Conservation (phyloP, 2,113 vertebrate genomes). For the Lates calcarifer region DNA sequence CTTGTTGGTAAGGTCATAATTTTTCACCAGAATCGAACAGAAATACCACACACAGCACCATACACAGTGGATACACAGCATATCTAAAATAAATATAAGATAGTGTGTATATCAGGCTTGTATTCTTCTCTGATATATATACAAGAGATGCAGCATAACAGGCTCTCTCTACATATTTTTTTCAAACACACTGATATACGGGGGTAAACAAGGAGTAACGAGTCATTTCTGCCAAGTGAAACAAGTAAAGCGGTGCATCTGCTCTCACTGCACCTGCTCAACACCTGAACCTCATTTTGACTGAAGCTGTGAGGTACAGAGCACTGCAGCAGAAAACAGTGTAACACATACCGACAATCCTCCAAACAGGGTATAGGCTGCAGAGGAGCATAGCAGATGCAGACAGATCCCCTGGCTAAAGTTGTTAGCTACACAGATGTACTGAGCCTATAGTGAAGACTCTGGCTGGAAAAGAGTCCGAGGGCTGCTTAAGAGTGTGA, state of each 20-base stretch:
- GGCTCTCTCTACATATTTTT: slow-evolving; percentile 11
- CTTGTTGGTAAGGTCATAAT: neutral
- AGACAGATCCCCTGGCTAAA: slow-evolving; percentile 65
- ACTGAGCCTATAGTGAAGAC: slow-evolving; percentile 44
- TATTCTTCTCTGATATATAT: neutral
- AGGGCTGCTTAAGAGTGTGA: slow-evolving; percentile 38
- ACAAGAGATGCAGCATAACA: slow-evolving; percentile 15
- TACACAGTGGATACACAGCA: neutral
- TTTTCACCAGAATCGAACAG: neutral
- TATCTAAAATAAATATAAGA: neutral
- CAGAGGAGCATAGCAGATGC: slow-evolving; percentile 65
- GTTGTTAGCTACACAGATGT: slow-evolving; percentile 55
- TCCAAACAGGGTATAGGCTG: slow-evolving; percentile 53
- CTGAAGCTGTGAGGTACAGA: slow-evolving; percentile 45
- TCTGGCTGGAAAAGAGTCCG: slow-evolving; percentile 31
- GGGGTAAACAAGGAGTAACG: slow-evolving; percentile 66
- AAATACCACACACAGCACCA: neutral
- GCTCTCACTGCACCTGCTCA: slow-evolving; percentile 71
- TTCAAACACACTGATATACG: slow-evolving; percentile 58
- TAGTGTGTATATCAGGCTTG: neutral
- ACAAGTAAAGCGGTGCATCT: slow-evolving; percentile 59
- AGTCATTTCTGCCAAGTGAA: slow-evolving; percentile 62
- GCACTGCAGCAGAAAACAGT: slow-evolving; percentile 55
- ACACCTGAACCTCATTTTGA: slow-evolving; percentile 74
- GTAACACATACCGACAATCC: slow-evolving; percentile 55